Percentiles rank a stretch among this genome's conserved stretches.
These are phyloP conservation scores for Zaprionus tsacasi DNA, from an alignment of 1,140 invertebrate genomes.

Conservation along the genomic window DNA sequence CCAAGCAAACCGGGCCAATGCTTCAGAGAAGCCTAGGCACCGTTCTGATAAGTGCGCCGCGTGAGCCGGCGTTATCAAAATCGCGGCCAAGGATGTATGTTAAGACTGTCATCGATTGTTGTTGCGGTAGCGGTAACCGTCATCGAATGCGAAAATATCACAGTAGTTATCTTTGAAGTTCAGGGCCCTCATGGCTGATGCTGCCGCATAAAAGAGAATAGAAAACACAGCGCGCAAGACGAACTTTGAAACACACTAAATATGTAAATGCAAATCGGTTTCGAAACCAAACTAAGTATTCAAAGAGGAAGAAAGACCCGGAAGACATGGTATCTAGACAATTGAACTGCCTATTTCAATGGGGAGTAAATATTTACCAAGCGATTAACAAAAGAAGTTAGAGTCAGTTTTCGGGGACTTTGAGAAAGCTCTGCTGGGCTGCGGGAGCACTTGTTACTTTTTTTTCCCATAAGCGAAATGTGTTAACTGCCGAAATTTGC, in stretches of 20 bases:
- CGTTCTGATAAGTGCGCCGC: slow-evolving; percentile 36
- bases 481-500: slow-evolving; percentile 46
- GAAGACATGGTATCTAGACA: too few relatives aligned
- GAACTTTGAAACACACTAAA: slow-evolving; percentile 52
- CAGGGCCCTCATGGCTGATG: slow-evolving; percentile 47
- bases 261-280: slow-evolving; percentile 59
- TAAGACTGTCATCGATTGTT: slow-evolving; percentile 9
- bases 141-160: slow-evolving; percentile 23
- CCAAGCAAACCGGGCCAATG: slow-evolving; percentile 44
- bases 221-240: slow-evolving; percentile 37
- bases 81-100: slow-evolving; percentile 47
- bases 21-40: slow-evolving; percentile 21
- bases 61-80: slow-evolving; percentile 24
- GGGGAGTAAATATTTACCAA: slow-evolving; percentile 50
- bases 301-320: slow-evolving; percentile 61
- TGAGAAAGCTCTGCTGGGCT: slow-evolving; percentile 29
- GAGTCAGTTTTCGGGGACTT: slow-evolving; percentile 10
- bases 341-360: slow-evolving; percentile 34
- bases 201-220: slow-evolving; percentile 61
- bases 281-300: slow-evolving; percentile 51
- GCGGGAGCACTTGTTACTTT: slow-evolving; percentile 22
- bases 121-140: slow-evolving; percentile 33
- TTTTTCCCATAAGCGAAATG: slow-evolving; percentile 44
- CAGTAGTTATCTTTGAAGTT: slow-evolving; percentile 64
- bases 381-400: slow-evolving; percentile 35